Evolutionary conservation across 2,113 vertebrate species (phyloP), one percentile per base, ranked within the genome.

Genomic region (Coptodon bakossiorum): DNA sequence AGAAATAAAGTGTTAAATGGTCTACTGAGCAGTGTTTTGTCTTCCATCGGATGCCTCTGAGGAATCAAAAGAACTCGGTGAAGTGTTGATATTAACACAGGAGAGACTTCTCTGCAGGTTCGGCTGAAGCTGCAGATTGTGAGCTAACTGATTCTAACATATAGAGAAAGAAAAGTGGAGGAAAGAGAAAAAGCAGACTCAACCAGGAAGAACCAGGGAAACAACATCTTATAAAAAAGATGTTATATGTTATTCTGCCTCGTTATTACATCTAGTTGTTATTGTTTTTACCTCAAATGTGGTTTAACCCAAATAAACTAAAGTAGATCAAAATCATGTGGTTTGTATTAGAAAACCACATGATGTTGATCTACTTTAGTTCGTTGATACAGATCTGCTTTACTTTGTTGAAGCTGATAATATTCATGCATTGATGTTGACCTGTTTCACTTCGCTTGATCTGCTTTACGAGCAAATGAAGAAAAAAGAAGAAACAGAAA

Each of bases 151-250:
- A 24, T 71, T 43, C 36, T 43, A 43, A 40, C 66, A 71, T 71
- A 71, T 9, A 43, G 38, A 24, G 66, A 71, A 14, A 71, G 66
- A 71, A 40, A 22, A 71, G n/a, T 71, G 36, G 66, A 24, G 66
- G 4, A 45, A 73, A 45, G 22, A 45, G 38, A 71, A 71, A 71
- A 71, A 43, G 38, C 13, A 45, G 68, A 27, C 24, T 76, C 1
- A 40, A 14, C 36, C 66, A 43, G 19, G 1, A 10, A 66, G 66
- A 43, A 43, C 38, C 7, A 71, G n/a, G 34, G 0, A 0, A 17
- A 68, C 22, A 71, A 71, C 38, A 43, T 71, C 22, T 73, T 27
- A 24, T 16, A 24, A 6, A 36, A 36, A 66, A 66, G 10, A 61
- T 61, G 57, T 34, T 19, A 10, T 61, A 61, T 61, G 57, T 34